Evolutionary conservation across 2,113 vertebrate species (phyloP).

Genomic region (Podocnemis expansa): DNA sequence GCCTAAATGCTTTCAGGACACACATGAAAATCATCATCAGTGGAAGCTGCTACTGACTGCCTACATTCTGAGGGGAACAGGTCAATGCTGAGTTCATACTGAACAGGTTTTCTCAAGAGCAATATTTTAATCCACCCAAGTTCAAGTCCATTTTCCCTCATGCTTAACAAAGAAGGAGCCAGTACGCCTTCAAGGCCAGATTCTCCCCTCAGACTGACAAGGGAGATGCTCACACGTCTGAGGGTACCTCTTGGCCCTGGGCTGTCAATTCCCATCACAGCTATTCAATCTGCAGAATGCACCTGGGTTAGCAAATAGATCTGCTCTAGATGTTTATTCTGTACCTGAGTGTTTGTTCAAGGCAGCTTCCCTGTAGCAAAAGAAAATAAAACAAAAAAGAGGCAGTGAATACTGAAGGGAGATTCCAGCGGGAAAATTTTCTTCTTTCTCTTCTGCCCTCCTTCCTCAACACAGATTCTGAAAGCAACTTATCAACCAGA

Average conservation of each 20-base stretch:
- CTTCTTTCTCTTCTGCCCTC: not conserved
- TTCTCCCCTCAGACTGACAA: not conserved
- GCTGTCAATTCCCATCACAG: not conserved
- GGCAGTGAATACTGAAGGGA: not conserved
- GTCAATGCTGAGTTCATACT: not conserved
- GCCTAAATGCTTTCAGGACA: not conserved
- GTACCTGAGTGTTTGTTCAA: not conserved
- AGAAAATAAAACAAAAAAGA: not conserved
- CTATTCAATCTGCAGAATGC: not conserved
- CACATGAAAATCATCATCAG: not conserved
- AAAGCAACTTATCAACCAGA: not conserved
- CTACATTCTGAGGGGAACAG: not conserved
- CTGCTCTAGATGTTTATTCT: not conserved
- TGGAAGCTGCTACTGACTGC: not conserved
- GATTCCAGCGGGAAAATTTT: not conserved
- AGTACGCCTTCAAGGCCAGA: not conserved
- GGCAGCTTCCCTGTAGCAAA: not conserved
- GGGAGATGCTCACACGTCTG: not conserved
- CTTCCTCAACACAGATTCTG: not conserved
- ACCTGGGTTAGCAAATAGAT: not conserved
- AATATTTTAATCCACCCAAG: not conserved
- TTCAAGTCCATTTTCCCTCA: not conserved
- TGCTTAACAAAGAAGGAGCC: not conserved
- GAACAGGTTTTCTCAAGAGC: not conserved
- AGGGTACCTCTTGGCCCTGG: not conserved